phyloP scores from a whole-genome alignment of 2,888 invertebrate genomes.

The Oconnorella tubifera region DNA sequence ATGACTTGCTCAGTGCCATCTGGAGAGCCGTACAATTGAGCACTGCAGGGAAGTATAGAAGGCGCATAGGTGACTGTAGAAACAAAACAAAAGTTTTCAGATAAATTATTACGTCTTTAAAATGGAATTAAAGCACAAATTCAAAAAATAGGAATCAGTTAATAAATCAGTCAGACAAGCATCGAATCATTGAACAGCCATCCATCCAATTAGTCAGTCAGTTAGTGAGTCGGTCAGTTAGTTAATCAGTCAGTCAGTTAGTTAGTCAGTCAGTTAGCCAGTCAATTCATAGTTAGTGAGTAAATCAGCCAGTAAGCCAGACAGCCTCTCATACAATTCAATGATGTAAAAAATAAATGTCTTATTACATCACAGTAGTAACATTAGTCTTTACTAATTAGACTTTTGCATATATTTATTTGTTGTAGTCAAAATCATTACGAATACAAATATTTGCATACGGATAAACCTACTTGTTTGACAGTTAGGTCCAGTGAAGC shows the following conservation, averaged over 20 bases:
- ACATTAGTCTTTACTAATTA: no score
- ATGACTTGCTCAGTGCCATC: slow-evolving; percentile 8
- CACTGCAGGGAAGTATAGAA: slow-evolving; percentile 8
- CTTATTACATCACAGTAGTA: no score
- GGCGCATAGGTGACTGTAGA: slow-evolving; percentile 11
- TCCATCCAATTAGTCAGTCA: no score
- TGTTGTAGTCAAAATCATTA: background rate
- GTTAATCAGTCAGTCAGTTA: no score
- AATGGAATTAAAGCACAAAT: background rate
- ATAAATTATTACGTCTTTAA: background rate
- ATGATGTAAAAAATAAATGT: no score
- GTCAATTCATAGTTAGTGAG: no score
- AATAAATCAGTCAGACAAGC: background rate
- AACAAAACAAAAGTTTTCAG: background rate
- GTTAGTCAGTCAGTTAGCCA: no score
- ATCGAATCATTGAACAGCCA: no score
- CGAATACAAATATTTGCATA: background rate
- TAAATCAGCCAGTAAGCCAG: no score
- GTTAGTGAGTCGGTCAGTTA: no score
- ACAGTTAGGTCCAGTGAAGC: slow-evolving; percentile 4
- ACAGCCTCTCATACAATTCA: no score
- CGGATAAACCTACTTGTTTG: background rate
- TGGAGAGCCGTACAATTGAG: slow-evolving; percentile 9
- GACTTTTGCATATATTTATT: no score
- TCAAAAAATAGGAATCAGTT: background rate